Evolutionary conservation across 2,797 vertebrate species (phyloP).

Genomic region (Aphelocoma californica): DNA sequence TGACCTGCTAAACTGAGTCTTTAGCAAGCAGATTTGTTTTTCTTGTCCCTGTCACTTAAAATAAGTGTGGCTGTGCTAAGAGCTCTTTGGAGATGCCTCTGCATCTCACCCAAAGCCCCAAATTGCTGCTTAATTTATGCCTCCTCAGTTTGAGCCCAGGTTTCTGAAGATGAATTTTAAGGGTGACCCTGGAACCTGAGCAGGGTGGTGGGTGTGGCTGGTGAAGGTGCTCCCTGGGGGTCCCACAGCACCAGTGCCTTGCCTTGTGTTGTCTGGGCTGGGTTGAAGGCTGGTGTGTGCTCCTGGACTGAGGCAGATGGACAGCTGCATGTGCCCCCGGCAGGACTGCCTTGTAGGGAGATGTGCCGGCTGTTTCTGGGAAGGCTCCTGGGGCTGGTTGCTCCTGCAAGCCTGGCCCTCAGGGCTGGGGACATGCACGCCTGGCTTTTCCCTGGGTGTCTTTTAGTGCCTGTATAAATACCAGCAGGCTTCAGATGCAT

Average conservation of each 20-base stretch:
- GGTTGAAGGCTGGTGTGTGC: not conserved
- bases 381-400: not conserved
- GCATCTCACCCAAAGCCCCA: not conserved
- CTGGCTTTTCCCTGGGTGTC: not conserved
- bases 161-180: not conserved
- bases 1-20: not conserved
- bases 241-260: not conserved
- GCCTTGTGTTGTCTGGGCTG: not conserved
- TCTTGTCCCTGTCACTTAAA: not conserved
- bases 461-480: slow-evolving; percentile 13
- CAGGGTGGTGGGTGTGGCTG: not conserved
- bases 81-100: not conserved
- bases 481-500: not conserved
- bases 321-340: not conserved
- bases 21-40: not conserved
- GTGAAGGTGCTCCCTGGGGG: not conserved
- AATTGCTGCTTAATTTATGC: not conserved
- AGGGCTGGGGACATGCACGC: accelerated
- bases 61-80: not conserved
- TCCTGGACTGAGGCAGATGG: not conserved
- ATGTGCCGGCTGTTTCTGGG: not conserved
- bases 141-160: not conserved
- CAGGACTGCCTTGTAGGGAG: slow-evolving; percentile 38
- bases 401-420: not conserved
- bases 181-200: not conserved